Evolutionary conservation across 2,797 vertebrate species (phyloP), one percentile per base, ranked within the genome.

Genomic region (Ptychadena robeensis): DNA sequence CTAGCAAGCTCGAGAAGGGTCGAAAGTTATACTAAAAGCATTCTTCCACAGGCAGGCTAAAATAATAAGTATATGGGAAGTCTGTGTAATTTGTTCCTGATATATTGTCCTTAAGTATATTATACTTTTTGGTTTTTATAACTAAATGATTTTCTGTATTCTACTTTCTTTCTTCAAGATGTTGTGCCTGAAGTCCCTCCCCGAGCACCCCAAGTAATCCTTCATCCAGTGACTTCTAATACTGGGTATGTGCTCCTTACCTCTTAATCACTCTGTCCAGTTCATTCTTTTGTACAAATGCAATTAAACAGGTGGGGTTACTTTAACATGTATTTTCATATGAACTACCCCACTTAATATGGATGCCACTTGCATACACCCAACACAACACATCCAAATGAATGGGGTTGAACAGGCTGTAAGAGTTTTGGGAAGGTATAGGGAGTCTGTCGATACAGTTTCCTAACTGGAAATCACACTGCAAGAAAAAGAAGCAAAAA

Each of bases 211-310:
- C 98, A 99, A 91, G 97, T 99, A 83, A 91, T 99, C 87, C 94
- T 99, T 86, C 98, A 99, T 88, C 98, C 98, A 0, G 98, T 99
- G 91, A 95, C 95, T 87, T 96, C 97, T 35, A 98, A 97, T 86
- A 93, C 96, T 65, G 93, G 96, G 97, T 98, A 92, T 98, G 97
- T 92, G 34, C 18, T 2, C 35, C 9, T 61, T 61, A n/a, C n/a
- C 22, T 59, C 9, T n/a, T 59, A 44, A 14, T 1, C 5, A 8
- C 27, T 27, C 9, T 61, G 11, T 10, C 28, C 44, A 27, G 59
- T 61, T 61, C 9, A 61, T 28, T 12, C 7, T 0, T 0, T 10
- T 61, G 10, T 12, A 61, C 25, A 61, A 40, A 40, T n/a, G n/a
- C n/a, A n/a, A n/a, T n/a, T n/a, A n/a, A n/a, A n/a, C n/a, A n/a